Evolutionary conservation across 1,140 invertebrate genomes (phyloP), one percentile per base, ranked within the genome.

Genomic region (Theocolax elegans): DNA sequence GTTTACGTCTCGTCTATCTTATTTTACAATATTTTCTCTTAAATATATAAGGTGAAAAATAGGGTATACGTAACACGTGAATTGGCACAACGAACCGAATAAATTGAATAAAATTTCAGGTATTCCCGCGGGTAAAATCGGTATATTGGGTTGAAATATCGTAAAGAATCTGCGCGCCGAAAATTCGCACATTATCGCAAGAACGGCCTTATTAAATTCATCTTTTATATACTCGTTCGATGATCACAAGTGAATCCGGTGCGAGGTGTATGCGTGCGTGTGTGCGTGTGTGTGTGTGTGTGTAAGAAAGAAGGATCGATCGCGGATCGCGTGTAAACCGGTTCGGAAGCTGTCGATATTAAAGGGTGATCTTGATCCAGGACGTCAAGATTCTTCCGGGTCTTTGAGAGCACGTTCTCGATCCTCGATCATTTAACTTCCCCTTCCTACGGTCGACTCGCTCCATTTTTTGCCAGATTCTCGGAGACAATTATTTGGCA

Each of bases 281-380:
- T 59, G 21, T 59, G 27, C 15, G 21, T 17, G 17, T 48, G 23
- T 46, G 1, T 19, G 21, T 1, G 17, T 48, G 9, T 13, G 46
- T 2, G 51, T 54, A 54, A 40, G 49, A 46, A 40, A 44, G 25
- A n/a, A 15, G 23, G 19, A n/a, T 38, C 1, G 51, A 21, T 25
- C 10, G 25, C 29, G 13, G 48, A 49, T 7, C 9, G 25, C 7
- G 19, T 17, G 19, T 23, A 49, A 70, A 70, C 59, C 59, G 60
- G 60, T 64, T 64, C 51, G 51, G 60, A 58, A 48, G 59, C 60
- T 70, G 51, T 56, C 60, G 60, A 64, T 70, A 64, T 64, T 64
- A 58, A 70, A 70, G 51, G 60, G 51, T 40, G 38, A 63, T 64
- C 49, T 58, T 63, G 48, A 54, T 62, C 23, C 58, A 62, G 59